Base-by-base conservation (phyloP, 1,140 invertebrate species). In the Tachypleus tridentatus region DNA sequence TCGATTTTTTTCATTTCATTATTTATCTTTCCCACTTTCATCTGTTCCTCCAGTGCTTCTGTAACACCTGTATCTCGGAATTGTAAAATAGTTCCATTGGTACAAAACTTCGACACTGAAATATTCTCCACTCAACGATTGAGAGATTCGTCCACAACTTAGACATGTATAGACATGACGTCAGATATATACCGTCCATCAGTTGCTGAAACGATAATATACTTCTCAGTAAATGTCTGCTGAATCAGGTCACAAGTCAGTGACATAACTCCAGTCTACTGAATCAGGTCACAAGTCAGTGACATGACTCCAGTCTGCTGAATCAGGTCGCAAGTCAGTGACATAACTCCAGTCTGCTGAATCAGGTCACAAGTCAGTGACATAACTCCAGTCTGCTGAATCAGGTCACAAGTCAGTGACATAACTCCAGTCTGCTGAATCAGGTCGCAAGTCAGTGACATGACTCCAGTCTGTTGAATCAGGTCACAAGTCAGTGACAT, bases 111-210 rank as follows among this genome's bases (percentile, higher is more conserved):
- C 69, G 49, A 65, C 64, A 6, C 60, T 64, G 8, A 60, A 57
- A 29, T 69, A 64, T 4, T 29, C 0, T 29, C 29, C 29, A 29
- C 29, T 1, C 0, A 29, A 29, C 29, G 29, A 29, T 29, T 29
- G 29, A 29, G 29, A 29, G 29, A 2, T 29, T 29, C 29, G 29
- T 83, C 83, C 7, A 89, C 83, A 49, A 93, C 77, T 66, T 89
- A 83, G 29, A 94, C 80, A 57, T 82, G 80, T 5, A 93, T 80
- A 11, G 81, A 80, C 62, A 86, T 84, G 1, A 89, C 83, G 75
- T 95, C 91, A 1, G 91, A 87, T 74, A 93, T 94, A 74, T 94
- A 90, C 1, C 87, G 88, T 2, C 91, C 90, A 75, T 98, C 95
- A 0, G 89, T 93, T 0, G 94, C 93, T 0, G 91, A 91, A 3